Evolutionary conservation across 2,888 invertebrate species (phyloP).

Genomic region (Calephelis perditalis): DNA sequence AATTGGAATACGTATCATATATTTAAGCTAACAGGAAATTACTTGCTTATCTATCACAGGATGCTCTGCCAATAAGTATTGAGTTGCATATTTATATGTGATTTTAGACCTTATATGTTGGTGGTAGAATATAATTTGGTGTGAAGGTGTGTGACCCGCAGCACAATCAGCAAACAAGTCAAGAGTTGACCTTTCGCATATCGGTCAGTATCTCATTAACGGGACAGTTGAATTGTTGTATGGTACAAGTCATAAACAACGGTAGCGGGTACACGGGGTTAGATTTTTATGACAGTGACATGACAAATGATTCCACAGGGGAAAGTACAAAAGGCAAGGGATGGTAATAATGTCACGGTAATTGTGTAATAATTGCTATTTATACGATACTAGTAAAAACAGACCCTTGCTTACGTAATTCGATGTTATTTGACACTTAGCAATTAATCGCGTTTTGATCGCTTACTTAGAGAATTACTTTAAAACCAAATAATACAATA

Average conservation of each 20-base stretch:
- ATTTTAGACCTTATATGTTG: conserved; percentile 10
- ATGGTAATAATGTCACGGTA: no score
- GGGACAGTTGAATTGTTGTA: conserved; percentile 42
- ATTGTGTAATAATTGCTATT: not conserved
- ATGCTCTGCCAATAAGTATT: conserved; percentile 16
- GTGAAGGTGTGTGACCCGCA: conserved; percentile 17
- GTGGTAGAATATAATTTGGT: conserved; percentile 9
- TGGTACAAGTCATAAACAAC: conserved; percentile 21
- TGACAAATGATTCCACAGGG: no score
- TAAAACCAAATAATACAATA: no score
- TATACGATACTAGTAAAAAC: not conserved
- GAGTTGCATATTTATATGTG: not conserved
- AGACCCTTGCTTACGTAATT: no score
- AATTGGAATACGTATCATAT: conserved; percentile 11
- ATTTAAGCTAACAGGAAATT: conserved; percentile 26
- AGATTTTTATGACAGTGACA: no score
- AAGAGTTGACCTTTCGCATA: conserved; percentile 59
- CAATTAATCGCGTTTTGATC: no score
- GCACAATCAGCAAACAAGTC: conserved; percentile 40
- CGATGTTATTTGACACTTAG: no score
- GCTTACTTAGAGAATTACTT: no score
- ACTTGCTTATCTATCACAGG: conserved; percentile 22
- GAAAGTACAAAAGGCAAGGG: no score
- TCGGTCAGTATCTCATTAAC: conserved; percentile 72
- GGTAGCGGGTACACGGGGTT: not conserved